These are phyloP conservation scores for Orthosia incerta DNA, from an alignment of 2,888 invertebrate genomes.

Conservation along the genomic window DNA sequence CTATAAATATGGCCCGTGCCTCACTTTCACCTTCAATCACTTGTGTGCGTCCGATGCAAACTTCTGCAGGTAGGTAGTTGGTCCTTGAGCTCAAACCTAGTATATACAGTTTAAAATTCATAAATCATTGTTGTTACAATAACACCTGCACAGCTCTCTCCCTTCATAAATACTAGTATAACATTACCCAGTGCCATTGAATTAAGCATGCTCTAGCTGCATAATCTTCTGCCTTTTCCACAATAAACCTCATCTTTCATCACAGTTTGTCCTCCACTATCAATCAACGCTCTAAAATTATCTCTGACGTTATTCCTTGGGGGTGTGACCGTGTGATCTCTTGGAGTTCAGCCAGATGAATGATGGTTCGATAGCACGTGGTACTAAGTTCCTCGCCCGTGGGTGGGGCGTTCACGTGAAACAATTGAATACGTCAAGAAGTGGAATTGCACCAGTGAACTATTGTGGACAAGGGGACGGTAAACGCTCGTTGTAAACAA, in stretches of 20 bases:
- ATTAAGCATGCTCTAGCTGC: not conserved
- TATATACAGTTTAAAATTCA: not conserved
- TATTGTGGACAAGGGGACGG: constrained; percentile 21
- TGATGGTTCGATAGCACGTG: constrained; percentile 68
- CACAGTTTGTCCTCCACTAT: constrained; percentile 20
- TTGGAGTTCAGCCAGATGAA: constrained; percentile 63
- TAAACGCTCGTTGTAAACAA: constrained; percentile 29
- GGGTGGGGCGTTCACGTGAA: constrained; percentile 58
- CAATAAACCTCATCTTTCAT: constrained; percentile 21
- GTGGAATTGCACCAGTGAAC: constrained; percentile 16
- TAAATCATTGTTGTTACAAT: not conserved
- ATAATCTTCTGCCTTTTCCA: not conserved
- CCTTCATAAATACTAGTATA: not conserved
- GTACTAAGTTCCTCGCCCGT: constrained; percentile 53
- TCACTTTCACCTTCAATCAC: not conserved
- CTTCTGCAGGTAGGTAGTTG: not conserved
- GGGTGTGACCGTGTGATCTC: constrained; percentile 76
- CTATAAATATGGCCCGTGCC: no score
- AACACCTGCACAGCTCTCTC: no score
- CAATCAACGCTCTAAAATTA: constrained; percentile 40
- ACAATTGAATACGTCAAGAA: constrained; percentile 31
- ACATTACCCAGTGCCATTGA: not conserved
- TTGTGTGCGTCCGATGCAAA: not conserved
- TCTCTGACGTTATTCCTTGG: constrained; percentile 62
- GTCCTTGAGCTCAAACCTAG: not conserved